Percentiles rank a stretch among this genome's conserved stretches.
These are phyloP conservation scores for Ptychochromis oligacanthus DNA, from an alignment of 2,113 vertebrate species.

Conservation along the genomic window DNA sequence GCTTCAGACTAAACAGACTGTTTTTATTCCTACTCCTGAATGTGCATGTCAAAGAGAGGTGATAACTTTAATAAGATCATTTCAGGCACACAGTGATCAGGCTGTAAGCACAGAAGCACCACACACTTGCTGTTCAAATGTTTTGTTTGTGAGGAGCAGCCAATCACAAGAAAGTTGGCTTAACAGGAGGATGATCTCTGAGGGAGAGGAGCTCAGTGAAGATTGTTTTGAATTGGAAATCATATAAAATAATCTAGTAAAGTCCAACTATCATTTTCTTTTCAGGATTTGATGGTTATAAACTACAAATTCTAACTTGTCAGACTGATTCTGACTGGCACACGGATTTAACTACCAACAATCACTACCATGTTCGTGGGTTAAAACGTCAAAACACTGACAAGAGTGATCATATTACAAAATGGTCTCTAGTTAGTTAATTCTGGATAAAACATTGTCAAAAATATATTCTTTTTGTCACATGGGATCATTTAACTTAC, in stretches of 20 bases:
- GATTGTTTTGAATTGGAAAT: too few species aligned
- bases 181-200: not conserved
- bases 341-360: too few species aligned
- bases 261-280: too few species aligned
- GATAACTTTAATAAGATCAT: constrained; percentile 3
- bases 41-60: not conserved
- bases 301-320: too few species aligned
- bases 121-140: not conserved
- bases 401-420: too few species aligned
- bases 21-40: not conserved
- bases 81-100: not conserved
- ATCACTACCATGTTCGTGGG: too few species aligned
- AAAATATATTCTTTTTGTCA: not conserved
- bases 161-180: not conserved
- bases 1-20: not conserved
- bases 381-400: too few species aligned
- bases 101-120: not conserved
- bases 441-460: not conserved
- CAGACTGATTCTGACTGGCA: too few species aligned
- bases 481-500: not conserved
- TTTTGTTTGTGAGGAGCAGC: not conserved
- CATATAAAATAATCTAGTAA: too few species aligned
- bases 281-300: too few species aligned
- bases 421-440: not conserved
- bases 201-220: not conserved